Evolutionary conservation across 1,140 invertebrate species (phyloP).

Genomic region (Brachionus rotundiformis): DNA sequence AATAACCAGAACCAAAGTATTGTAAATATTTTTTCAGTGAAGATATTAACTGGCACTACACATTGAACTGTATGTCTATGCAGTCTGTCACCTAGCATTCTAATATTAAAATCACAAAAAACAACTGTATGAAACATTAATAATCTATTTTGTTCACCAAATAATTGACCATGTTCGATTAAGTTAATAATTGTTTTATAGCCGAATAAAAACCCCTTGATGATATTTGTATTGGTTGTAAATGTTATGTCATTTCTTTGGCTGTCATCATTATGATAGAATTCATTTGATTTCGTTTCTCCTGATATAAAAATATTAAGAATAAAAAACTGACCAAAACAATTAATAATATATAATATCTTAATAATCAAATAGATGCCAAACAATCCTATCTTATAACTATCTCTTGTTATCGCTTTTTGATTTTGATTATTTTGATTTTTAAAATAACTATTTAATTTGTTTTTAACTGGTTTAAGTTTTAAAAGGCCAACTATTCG

Average conservation of each 20-base stretch:
- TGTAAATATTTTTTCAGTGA: constrained; percentile 66
- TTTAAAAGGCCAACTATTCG: background rate
- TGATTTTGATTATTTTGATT: background rate
- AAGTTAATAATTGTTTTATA: constrained; percentile 24
- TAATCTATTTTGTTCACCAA: background rate
- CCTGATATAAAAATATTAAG: constrained; percentile 35
- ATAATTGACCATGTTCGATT: constrained; percentile 23
- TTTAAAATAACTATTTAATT: background rate
- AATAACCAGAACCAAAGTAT: constrained; percentile 63
- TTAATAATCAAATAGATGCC: constrained; percentile 34
- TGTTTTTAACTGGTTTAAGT: background rate
- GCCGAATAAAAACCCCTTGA: constrained; percentile 12
- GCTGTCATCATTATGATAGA: background rate
- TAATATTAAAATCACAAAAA: constrained; percentile 53
- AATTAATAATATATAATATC: constrained; percentile 42
- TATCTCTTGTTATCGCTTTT: background rate
- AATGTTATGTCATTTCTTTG: constrained; percentile 28
- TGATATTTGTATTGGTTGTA: constrained; percentile 9
- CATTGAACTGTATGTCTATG: constrained; percentile 64
- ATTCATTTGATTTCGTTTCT: background rate
- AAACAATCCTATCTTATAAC: background rate
- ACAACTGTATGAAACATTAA: constrained; percentile 47
- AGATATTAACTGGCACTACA: constrained; percentile 66
- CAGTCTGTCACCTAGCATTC: constrained; percentile 56
- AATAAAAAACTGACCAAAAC: constrained; percentile 32